A percentile compares a stretch with the other conserved stretches of the same genome.
Evolutionary conservation across 2,113 vertebrate species (phyloP).

Genomic region (Falcunculus frontatus): DNA sequence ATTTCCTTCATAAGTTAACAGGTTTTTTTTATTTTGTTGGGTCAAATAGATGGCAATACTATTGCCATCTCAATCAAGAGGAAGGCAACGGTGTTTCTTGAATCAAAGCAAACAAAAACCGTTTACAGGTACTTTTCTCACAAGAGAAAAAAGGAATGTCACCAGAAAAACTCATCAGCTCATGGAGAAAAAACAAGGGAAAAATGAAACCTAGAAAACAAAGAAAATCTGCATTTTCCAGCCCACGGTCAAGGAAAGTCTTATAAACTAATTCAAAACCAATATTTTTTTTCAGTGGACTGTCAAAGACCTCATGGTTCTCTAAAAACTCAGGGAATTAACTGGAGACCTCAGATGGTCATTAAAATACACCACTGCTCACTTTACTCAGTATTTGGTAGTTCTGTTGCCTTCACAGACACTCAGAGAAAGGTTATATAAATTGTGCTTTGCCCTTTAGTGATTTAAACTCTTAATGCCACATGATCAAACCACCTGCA

Average conservation of each 20-base stretch:
- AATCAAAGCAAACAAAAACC: not conserved
- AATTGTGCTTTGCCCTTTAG: not conserved
- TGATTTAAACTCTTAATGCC: not conserved
- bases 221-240: not conserved
- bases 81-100: not conserved
- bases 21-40: not conserved
- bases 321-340: not conserved
- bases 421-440: not conserved
- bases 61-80: not conserved
- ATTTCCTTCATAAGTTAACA: not conserved
- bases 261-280: not conserved
- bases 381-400: not conserved
- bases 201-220: not conserved
- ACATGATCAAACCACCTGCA: not conserved
- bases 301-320: not conserved
- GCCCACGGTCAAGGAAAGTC: not conserved
- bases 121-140: not conserved
- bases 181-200: not conserved
- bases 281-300: not conserved
- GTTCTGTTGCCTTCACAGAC: not conserved
- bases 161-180: not conserved
- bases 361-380: not conserved
- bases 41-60: not conserved
- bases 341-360: not conserved
- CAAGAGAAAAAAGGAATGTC: not conserved